Evolutionary conservation across 2,888 invertebrate species (phyloP), one percentile per base, ranked within the genome.

Genomic region (Sturmia bella): DNA sequence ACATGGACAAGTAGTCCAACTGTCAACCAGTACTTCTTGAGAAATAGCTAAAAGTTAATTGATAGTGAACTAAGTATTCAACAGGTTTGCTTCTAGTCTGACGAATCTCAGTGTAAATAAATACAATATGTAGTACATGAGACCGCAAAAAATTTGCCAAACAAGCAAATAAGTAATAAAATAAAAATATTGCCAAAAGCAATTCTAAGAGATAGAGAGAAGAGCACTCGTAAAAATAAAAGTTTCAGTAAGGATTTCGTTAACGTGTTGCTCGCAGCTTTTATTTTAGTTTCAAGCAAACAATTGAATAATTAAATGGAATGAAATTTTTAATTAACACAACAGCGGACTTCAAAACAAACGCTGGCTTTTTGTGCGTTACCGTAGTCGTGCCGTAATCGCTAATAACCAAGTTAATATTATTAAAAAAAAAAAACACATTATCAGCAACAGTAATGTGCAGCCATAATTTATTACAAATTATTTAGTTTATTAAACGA

Each of bases 201-300:
- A 32, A 32, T 32, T 32, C 7, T 32, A 43, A 61, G 13, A 32
- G 24, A 73, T 13, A 73, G n/a, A 64, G 43, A 21, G n/a, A 11
- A 52, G n/a, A 54, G 41, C 13, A 9, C n/a, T n/a, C n/a, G n/a
- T n/a, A 27, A 50, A 76, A 70, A 7, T 32, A 63, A 41, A 70
- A 39, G 21, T 56, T 19, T 77, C 56, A 77, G 56, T 77, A 63
- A 70, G 45, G 48, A 48, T 48, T 69, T 63, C 19, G 50, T 41
- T 17, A 56, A 69, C 37, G 59, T 68, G 52, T 7, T 59, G 27
- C 32, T 43, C 50, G 19, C 48, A 50, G 41, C 11, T 52, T 11
- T 39, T n/a, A 11, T 70, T 63, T 24, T 54, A 27, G 41, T 12
- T n/a, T 13, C 27, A 27, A 61, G 11, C 3, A 63, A 73, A 41